These are phyloP conservation scores for Drosophila hydei DNA, from an alignment of 1,140 invertebrate species.

Conservation along the genomic window DNA sequence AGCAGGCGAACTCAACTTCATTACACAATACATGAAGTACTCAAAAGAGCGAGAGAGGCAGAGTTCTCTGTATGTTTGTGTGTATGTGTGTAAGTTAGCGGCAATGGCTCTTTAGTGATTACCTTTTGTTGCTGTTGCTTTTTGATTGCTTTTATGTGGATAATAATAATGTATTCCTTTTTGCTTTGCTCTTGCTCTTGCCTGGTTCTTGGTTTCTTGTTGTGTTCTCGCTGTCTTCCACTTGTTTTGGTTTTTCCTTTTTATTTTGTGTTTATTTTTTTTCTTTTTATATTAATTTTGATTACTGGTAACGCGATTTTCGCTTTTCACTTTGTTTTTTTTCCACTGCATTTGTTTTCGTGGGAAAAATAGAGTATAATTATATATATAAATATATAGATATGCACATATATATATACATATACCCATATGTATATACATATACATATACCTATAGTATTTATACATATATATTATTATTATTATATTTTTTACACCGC, in stretches of 20 bases:
- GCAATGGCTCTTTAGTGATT: conserved; percentile 31
- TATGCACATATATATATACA: neutral
- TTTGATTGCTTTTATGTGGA: conserved; percentile 50
- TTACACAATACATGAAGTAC: conserved; percentile 64
- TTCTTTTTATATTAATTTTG: conserved; percentile 19
- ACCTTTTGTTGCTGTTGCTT: conserved; percentile 56
- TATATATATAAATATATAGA: conserved; percentile 5
- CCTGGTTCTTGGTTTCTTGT: conserved; percentile 17
- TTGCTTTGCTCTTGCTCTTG: conserved; percentile 16
- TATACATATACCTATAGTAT: neutral
- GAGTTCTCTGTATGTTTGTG: neutral
- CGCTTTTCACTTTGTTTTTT: conserved; percentile 55
- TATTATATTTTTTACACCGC: conserved; percentile 4
- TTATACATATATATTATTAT: neutral
- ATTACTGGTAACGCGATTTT: conserved; percentile 33
- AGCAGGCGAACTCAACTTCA: conserved; percentile 58
- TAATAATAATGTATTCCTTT: conserved; percentile 41
- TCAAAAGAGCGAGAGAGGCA: neutral
- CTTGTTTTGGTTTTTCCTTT: conserved; percentile 18
- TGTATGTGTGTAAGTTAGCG: conserved; percentile 5
- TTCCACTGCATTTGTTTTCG: conserved; percentile 48
- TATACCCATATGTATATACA: neutral
- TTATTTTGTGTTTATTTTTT: conserved; percentile 9
- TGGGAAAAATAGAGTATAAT: conserved; percentile 6
- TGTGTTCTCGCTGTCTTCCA: conserved; percentile 13